Conservation (phyloP, 1,140 invertebrate genomes). For the Eupeodes corollae region DNA sequence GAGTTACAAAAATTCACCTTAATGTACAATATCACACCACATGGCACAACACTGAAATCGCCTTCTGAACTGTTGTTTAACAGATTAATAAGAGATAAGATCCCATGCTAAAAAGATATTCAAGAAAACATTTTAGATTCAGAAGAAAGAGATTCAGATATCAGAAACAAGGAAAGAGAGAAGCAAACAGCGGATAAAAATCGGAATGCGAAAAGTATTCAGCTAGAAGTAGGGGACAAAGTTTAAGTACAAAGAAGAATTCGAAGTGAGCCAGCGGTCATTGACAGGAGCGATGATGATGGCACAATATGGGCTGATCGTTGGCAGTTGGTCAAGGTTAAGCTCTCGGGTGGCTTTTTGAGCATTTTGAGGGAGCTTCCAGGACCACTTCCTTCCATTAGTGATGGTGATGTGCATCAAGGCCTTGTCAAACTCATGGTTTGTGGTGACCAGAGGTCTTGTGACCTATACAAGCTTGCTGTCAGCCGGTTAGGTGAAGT, state of each 20-base stretch:
- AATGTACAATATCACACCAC: constrained; percentile 14
- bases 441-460: too few relatives aligned
- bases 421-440: too few relatives aligned
- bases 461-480: too few relatives aligned
- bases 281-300: too few relatives aligned
- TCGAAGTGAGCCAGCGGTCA: neutral
- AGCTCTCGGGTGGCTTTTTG: too few relatives aligned
- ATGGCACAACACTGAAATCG: constrained; percentile 13
- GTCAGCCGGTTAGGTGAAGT: too few relatives aligned
- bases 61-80: constrained; percentile 14
- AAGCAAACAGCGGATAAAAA: neutral
- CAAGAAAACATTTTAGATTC: neutral
- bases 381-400: too few relatives aligned
- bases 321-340: too few relatives aligned
- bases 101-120: constrained; percentile 1
- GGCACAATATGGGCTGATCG: too few relatives aligned
- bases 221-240: constrained; percentile 3
- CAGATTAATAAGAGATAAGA: constrained; percentile 11
- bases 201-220: too few relatives aligned
- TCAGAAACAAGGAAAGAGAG: constrained; percentile 3
- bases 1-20: constrained; percentile 10
- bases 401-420: too few relatives aligned
- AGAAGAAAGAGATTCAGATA: constrained; percentile 2
- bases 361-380: too few relatives aligned
- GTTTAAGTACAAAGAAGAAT: neutral